A percentile compares a stretch with the other conserved stretches of the same genome.
Evolutionary conservation across 35 echinoderm and acorn worm genomes (phyloP).

Genomic region (Amphiura filiformis): DNA sequence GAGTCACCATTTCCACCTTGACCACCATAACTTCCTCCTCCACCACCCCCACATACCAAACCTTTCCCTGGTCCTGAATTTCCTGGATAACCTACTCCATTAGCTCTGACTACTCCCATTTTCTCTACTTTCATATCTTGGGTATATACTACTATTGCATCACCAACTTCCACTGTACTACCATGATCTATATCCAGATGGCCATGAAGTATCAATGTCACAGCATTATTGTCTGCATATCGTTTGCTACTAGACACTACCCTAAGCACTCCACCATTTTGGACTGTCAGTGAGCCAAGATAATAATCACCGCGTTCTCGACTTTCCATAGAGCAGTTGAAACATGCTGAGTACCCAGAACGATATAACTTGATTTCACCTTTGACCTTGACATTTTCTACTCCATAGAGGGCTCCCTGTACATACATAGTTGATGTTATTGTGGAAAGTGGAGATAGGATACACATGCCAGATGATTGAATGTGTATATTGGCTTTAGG

Average conservation of each 20-base stretch:
- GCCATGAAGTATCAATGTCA: constrained; percentile 38
- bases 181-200: constrained; percentile 65
- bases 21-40: constrained; percentile 25
- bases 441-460: constrained; percentile 27
- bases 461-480: constrained; percentile 18
- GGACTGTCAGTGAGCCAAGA: constrained; percentile 29
- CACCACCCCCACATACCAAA: neutral
- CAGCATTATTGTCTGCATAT: neutral
- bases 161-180: constrained; percentile 12
- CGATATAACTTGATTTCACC: constrained; percentile 36
- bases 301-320: constrained; percentile 65
- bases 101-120: constrained; percentile 15
- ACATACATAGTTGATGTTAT: constrained; percentile 19
- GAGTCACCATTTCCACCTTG: constrained; percentile 9
- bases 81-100: constrained; percentile 48
- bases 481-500: constrained; percentile 29
- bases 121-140: constrained; percentile 44
- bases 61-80: constrained; percentile 49
- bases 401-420: constrained; percentile 57
- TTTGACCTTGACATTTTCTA: constrained; percentile 33
- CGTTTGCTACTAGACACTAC: constrained; percentile 14
- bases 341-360: constrained; percentile 60
- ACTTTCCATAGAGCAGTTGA: constrained; percentile 62
- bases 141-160: constrained; percentile 44
- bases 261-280: constrained; percentile 29